Percentiles rank a stretch among this genome's conserved stretches.
Conservation (phyloP, 2,888 invertebrate species). For the Scaptomyza parva region DNA sequence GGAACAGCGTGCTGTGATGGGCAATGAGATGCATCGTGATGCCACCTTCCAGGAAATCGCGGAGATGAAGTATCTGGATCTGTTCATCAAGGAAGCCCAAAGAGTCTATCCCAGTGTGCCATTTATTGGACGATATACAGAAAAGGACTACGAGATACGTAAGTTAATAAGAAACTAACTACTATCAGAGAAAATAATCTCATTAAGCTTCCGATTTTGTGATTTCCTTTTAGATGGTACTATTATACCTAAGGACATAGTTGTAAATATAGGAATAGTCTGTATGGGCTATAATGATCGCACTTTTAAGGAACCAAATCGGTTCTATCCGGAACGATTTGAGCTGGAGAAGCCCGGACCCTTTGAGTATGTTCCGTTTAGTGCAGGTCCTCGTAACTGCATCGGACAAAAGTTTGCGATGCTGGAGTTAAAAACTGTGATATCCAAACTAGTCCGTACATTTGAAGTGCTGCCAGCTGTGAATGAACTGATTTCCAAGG, state of each 20-base stretch:
- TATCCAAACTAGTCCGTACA: constrained; percentile 86
- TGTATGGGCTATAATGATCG: constrained; percentile 79
- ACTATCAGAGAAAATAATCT: not conserved
- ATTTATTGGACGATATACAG: constrained; percentile 70
- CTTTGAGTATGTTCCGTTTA: constrained; percentile 87
- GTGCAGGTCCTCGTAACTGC: constrained; percentile 88
- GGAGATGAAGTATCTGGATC: constrained; percentile 83
- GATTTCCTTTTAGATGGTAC: constrained; percentile 76
- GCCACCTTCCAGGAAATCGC: constrained; percentile 78
- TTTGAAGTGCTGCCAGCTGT: constrained; percentile 84
- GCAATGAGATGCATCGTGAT: constrained; percentile 73
- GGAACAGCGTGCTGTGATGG: constrained; percentile 85
- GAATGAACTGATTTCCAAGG: constrained; percentile 72
- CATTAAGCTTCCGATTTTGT: too few species aligned
- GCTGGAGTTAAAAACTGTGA: constrained; percentile 86
- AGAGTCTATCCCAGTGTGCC: constrained; percentile 83
- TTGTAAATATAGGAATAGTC: constrained; percentile 71
- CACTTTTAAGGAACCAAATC: constrained; percentile 79
- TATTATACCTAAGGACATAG: constrained; percentile 70
- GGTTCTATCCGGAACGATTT: constrained; percentile 86
- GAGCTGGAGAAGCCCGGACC: constrained; percentile 83
- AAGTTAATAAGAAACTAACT: constrained; percentile 7
- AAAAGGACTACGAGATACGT: constrained; percentile 80
- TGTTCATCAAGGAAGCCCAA: constrained; percentile 81
- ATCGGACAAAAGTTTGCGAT: constrained; percentile 86